phyloP scores from a whole-genome alignment of 1,140 invertebrate species.

The Orius insidiosus region DNA sequence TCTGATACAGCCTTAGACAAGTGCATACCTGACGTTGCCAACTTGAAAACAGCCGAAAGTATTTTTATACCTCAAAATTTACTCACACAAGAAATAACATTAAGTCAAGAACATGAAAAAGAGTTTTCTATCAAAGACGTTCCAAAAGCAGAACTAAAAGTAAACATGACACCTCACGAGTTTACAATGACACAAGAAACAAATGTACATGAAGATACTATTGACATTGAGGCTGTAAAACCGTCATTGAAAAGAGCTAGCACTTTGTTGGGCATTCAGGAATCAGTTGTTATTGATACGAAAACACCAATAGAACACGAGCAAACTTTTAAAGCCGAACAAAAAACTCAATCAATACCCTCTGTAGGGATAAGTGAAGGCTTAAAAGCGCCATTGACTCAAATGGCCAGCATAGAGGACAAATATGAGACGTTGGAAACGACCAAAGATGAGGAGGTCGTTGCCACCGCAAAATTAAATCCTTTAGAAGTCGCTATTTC shows the following conservation, averaged over 20 bases:
- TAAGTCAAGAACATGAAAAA: constrained; percentile 6
- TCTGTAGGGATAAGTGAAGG: constrained; percentile 1
- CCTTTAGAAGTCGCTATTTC: constrained; percentile 15
- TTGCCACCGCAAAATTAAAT: constrained; percentile 9
- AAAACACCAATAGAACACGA: constrained; percentile 9
- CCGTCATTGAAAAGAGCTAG: constrained; percentile 1
- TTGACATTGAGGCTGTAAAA: neutral
- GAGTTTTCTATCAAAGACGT: constrained; percentile 3
- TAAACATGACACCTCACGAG: constrained; percentile 10
- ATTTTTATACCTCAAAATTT: constrained; percentile 4
- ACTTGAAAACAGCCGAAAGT: neutral
- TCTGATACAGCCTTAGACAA: constrained; percentile 4
- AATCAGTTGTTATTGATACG: constrained; percentile 4
- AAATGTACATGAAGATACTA: constrained; percentile 7
- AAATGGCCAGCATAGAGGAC: constrained; percentile 6
- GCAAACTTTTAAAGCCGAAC: neutral
- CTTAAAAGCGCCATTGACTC: constrained; percentile 9
- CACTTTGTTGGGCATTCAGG: neutral
- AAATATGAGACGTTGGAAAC: constrained; percentile 1
- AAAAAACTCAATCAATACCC: neutral
- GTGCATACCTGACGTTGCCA: neutral
- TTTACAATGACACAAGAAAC: constrained; percentile 11
- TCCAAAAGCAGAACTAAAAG: constrained; percentile 4
- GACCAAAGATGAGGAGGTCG: constrained; percentile 2
- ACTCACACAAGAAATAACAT: constrained; percentile 11